Evolutionary conservation across 2,113 vertebrate species (phyloP).

Genomic region (Speoplatyrhinus poulsoni): DNA sequence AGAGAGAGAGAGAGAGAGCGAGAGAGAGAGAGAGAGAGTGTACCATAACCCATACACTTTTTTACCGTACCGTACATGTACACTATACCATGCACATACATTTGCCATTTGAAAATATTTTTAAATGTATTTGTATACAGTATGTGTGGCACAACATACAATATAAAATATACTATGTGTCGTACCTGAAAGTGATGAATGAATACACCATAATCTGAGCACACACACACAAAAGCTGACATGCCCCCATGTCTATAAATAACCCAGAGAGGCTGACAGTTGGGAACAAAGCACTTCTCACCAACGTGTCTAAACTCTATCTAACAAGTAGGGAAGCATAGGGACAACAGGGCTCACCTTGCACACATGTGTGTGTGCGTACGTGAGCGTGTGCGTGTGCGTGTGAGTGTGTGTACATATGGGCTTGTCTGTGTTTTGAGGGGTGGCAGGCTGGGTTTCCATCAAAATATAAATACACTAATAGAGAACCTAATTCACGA

Average conservation of each 20-base stretch:
- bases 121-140: background rate
- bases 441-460: too few relatives aligned
- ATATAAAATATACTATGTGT: background rate
- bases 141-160: background rate
- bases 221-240: slow-evolving; percentile 50
- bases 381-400: slow-evolving; percentile 10
- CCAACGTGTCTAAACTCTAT: slow-evolving; percentile 30
- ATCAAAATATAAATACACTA: too few relatives aligned
- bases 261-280: slow-evolving; percentile 67
- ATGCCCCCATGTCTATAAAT: slow-evolving; percentile 73
- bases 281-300: slow-evolving; percentile 74
- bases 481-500: too few relatives aligned
- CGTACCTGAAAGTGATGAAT: slow-evolving; percentile 15
- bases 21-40: too few relatives aligned
- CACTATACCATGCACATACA: too few relatives aligned
- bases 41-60: too few relatives aligned
- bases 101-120: background rate
- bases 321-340: slow-evolving; percentile 60
- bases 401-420: background rate
- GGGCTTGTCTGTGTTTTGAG: too few relatives aligned
- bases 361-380: slow-evolving; percentile 4
- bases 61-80: too few relatives aligned
- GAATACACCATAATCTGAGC: slow-evolving; percentile 33
- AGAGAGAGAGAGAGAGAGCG: too few relatives aligned
- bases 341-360: slow-evolving; percentile 32